Conservation (phyloP, 2,113 vertebrate genomes). For the Progne subis region DNA sequence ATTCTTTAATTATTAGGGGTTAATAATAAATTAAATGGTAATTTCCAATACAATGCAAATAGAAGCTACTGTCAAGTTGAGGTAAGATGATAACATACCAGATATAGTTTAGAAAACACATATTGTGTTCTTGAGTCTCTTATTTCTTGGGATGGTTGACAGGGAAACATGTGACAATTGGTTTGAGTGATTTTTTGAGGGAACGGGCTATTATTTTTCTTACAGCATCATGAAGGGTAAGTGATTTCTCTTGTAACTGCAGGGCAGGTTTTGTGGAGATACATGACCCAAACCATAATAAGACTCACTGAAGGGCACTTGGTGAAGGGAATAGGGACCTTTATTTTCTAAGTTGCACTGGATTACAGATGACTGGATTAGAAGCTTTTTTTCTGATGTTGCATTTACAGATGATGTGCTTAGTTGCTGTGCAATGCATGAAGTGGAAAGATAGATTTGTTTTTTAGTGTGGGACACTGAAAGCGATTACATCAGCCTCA, state of each 20-base stretch:
- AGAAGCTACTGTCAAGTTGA: not conserved
- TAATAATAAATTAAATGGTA: not conserved
- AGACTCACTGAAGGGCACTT: conserved; percentile 9
- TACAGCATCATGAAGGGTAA: conserved; percentile 2
- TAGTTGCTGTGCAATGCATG: not conserved
- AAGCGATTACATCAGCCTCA: not conserved
- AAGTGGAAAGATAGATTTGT: not conserved
- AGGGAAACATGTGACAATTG: not conserved
- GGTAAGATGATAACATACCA: not conserved
- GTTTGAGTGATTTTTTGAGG: conserved; percentile 30
- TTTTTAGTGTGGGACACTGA: not conserved
- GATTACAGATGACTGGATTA: not conserved
- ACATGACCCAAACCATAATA: conserved; percentile 30
- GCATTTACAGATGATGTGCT: not conserved
- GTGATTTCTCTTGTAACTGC: conserved; percentile 43
- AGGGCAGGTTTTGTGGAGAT: conserved; percentile 44
- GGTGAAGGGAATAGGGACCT: not conserved
- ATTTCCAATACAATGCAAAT: not conserved
- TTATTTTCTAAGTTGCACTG: not conserved
- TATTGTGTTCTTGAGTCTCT: not conserved
- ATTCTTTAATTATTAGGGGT: not conserved
- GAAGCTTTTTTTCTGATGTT: not conserved
- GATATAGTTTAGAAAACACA: not conserved
- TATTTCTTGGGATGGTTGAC: not conserved
- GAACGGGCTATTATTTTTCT: conserved; percentile 33